Base-by-base conservation (phyloP, 2,888 invertebrate species). In the Sphinx pinastri region DNA sequence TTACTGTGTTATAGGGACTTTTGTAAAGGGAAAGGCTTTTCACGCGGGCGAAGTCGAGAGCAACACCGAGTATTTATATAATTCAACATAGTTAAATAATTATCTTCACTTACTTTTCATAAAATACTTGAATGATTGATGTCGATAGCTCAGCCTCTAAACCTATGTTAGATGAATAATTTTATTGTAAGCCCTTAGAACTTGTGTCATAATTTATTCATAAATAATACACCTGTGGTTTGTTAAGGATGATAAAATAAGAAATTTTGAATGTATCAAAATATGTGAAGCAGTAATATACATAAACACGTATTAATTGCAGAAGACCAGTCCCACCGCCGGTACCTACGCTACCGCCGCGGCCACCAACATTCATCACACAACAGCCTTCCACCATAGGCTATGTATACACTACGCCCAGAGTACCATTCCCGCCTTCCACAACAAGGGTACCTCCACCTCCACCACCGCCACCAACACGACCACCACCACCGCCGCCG, bases 361-460 rank as follows among this genome's bases (percentile, higher is more conserved):
- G 71, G 12, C 75, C 75, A 2, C 69, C 52, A 4, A 60, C 54
- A 5, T 63, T 54, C 25, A 60, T 63, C 12, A 59, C 63, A 8
- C 52, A 45, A 6, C 38, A 19, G 19, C 72, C 72, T 31, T 68
- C 75, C 3, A 69, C 69, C 60, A 31, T 16, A 14, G 52, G 68
- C 73, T 70, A 74, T 38, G 68, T 69, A 14, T 69, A 59, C 54
- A 69, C 69, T 14, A 63, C 69, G 47, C 69, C 69, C 5, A 54
- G 69, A 45, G 25, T 69, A 19, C 69, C 69, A 11, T 66, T 76
- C 10, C 75, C 74, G 5, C 74, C 76, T 3, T 70, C 72, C 1
- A 74, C 78, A 0, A 73, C 73, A 51, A 70, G 74, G 38, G 73
- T 73, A 2, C 76, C 73, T 11, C 76, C 77, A 0, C 76, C 77